These are phyloP conservation scores for Falco punctatus DNA, from an alignment of 2,113 vertebrate species.

Conservation along the genomic window DNA sequence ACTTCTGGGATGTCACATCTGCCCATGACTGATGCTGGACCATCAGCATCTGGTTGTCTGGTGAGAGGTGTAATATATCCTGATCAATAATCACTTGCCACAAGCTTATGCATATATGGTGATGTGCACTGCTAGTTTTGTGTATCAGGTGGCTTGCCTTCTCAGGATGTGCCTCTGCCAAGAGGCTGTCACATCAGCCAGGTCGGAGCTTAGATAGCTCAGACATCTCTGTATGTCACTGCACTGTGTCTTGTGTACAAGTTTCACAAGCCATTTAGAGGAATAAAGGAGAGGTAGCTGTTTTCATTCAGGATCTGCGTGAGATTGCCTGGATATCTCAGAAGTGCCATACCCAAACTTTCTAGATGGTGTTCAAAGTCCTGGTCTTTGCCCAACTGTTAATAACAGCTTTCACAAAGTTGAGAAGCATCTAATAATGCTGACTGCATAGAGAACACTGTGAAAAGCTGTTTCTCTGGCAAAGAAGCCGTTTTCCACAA, in stretches of 20 bases:
- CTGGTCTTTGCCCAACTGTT: not conserved
- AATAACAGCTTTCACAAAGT: not conserved
- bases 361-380: not conserved
- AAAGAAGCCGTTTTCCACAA: not conserved
- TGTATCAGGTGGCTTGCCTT: not conserved
- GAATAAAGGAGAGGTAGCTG: not conserved
- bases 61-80: not conserved
- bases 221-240: not conserved
- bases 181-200: not conserved
- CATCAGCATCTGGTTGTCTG: not conserved
- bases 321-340: not conserved
- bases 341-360: not conserved
- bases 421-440: not conserved
- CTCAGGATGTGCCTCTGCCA: not conserved
- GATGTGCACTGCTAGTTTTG: not conserved
- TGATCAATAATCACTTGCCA: accelerated
- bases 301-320: not conserved
- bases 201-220: not conserved
- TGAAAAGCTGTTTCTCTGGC: not conserved
- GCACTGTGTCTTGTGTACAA: not conserved
- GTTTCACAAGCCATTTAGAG: not conserved
- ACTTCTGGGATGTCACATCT: not conserved
- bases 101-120: accelerated
- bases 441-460: not conserved
- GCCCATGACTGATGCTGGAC: not conserved